Evolutionary conservation across 2,113 vertebrate genomes (phyloP), one percentile per base, ranked within the genome.

Genomic region (Myxocyprinus asiaticus): DNA sequence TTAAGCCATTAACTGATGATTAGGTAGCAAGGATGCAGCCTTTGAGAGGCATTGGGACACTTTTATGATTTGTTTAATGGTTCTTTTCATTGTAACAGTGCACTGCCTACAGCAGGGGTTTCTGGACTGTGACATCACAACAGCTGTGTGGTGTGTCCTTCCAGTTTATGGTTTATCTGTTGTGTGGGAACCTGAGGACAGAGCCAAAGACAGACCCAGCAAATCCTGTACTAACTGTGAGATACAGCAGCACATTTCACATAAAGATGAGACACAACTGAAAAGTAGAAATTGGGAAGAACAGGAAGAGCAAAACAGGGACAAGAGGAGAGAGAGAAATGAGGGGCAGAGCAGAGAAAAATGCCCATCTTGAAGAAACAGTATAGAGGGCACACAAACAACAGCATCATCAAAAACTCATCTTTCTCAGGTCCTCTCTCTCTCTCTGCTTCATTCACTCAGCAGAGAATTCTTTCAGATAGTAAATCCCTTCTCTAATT

Each of bases 401-500:
- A 53, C 77, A 56, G 17, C 68, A 65, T 65, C 68, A 79, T 77
- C 64, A 76, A 59, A 64, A 47, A 55, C 43, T 69, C 17, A 50
- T 63, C 22, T 70, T 68, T 79, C 66, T 79, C 17, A 79, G 76
- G 67, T 58, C 9, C 33, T n/a, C 9, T 74, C 53, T 15, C 53
- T 15, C 67, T 17, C 14, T 44, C 9, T 9, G 58, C 69, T 78
- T 48, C 15, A 44, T 76, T 79, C 48, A 64, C 3, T 22, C 43
- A 53, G 43, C 47, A n/a, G 58, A 66, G 68, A 51, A 67, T 76
- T 47, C 62, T 76, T 64, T 65, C 78, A 67, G 53, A 71, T 62
- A 56, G 70, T 53, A 83, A 83, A 83, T 83, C 84, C 82, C 67
- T 79, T 67, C 64, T 79, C 82, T 79, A 83, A 86, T 83, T 86